A percentile compares a stretch with the other conserved stretches of the same genome.
These are phyloP conservation scores for Plecotus auritus DNA, from an alignment of 2,113 vertebrate species.

Conservation along the genomic window DNA sequence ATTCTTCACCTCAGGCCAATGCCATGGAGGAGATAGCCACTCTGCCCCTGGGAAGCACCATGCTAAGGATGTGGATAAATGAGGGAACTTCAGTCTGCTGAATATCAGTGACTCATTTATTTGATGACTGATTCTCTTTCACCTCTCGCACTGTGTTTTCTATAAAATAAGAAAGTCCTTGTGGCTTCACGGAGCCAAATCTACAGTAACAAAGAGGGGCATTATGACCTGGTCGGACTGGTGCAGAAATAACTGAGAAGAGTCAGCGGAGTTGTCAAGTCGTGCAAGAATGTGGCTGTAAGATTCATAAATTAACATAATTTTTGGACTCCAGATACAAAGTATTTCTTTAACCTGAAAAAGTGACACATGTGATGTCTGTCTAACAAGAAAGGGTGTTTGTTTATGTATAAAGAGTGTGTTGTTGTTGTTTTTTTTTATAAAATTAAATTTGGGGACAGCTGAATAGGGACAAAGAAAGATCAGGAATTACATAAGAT, in stretches of 20 bases:
- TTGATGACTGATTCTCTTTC: background rate
- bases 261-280: background rate
- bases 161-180: slow-evolving; percentile 26
- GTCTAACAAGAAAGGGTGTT: background rate
- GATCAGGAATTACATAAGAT: background rate
- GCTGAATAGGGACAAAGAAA: background rate
- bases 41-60: slow-evolving; percentile 55
- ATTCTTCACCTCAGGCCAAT: slow-evolving; percentile 51
- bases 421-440: background rate
- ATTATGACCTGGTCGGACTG: background rate
- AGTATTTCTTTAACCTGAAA: background rate
- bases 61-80: background rate
- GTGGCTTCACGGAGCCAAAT: background rate
- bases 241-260: background rate
- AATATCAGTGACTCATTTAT: slow-evolving; percentile 59
- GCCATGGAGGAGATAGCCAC: slow-evolving; percentile 48
- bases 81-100: background rate
- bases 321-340: background rate
- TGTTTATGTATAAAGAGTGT: background rate
- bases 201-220: background rate
- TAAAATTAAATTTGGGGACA: background rate
- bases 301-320: background rate
- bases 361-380: background rate
- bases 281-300: background rate
- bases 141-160: background rate